Evolutionary conservation across 2,113 vertebrate genomes (phyloP), one percentile per base, ranked within the genome.

Genomic region (Oxyura jamaicensis): DNA sequence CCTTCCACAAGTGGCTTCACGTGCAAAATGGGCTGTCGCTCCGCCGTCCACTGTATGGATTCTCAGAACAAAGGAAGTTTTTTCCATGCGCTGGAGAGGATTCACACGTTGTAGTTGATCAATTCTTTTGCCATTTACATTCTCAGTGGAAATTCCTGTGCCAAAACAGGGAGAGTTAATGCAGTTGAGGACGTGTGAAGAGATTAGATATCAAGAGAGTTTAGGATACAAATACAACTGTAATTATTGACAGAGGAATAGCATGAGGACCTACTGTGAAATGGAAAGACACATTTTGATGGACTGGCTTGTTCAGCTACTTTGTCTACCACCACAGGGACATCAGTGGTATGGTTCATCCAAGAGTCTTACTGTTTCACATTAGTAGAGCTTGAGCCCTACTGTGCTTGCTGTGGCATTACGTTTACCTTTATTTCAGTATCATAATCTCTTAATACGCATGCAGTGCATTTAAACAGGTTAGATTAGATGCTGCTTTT

Each of bases 301-400:
- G 46, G 42, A 26, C 39, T 36, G 41, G 28, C 44, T 56, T 41
- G 41, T 80, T 90, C 65, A 41, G 52, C 33, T 73, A 13, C 46
- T 78, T 52, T 77, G 90, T 63, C 44, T 17, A 44, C 5, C 86
- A 69, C 29, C 33, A 31, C 52, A 16, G 18, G 23, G 71, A 31
- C 41, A 39, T 50, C 5, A 5, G 59, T 63, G n/a, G 17, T 86
- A 89, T 95, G 60, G 33, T 78, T 94, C 66, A 75, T 93, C 67
- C 59, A 53, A 58, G 67, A 80, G 76, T 75, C 86, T 97, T 96
- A 56, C 22, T 95, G 86, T 87, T 91, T 95, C 63, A 21, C 44
- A 13, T 84, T 9, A 3, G 90, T 77, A 31, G 17, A 25, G 68
- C 58, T 50, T 12, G 3, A 93, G 66, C 79, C 83, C 50, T 39